These are phyloP conservation scores for Drosophila fuyamai DNA, from an alignment of 1,140 invertebrate genomes.

Conservation along the genomic window DNA sequence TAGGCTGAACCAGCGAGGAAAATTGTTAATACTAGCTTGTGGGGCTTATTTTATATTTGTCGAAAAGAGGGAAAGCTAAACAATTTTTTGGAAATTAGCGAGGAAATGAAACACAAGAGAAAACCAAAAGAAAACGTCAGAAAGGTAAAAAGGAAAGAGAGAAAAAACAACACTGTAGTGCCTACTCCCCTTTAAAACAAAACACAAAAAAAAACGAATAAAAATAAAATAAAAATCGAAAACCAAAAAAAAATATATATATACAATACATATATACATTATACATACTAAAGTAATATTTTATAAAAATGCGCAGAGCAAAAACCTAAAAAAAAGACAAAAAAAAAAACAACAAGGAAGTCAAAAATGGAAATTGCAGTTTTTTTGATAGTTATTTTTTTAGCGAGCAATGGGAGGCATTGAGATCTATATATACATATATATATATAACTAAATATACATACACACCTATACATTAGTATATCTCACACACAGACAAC, in stretches of 20 bases:
- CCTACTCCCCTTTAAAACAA: slow-evolving; percentile 70
- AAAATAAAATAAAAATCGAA: slow-evolving; percentile 54
- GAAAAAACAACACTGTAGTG: slow-evolving; percentile 80
- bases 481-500: slow-evolving; percentile 53
- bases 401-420: slow-evolving; percentile 78
- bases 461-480: slow-evolving; percentile 61
- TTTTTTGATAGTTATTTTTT: slow-evolving; percentile 83
- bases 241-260: slow-evolving; percentile 68
- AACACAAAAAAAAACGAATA: slow-evolving; percentile 43
- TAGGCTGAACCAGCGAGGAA: slow-evolving; percentile 28
- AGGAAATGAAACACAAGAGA: slow-evolving; percentile 4
- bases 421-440: slow-evolving; percentile 69
- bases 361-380: slow-evolving; percentile 70
- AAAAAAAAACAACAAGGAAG: slow-evolving; percentile 42
- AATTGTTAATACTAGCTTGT: slow-evolving; percentile 63
- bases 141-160: slow-evolving; percentile 41
- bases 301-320: slow-evolving; percentile 66
- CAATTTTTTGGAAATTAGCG: slow-evolving; percentile 60
- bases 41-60: slow-evolving; percentile 64
- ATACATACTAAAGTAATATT: slow-evolving; percentile 82
- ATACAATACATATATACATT: slow-evolving; percentile 78
- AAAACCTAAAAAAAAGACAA: slow-evolving; percentile 30
- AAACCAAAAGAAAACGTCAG: slow-evolving; percentile 41
- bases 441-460: slow-evolving; percentile 61
- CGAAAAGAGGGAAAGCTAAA: slow-evolving; percentile 24